A percentile compares a stretch with the other conserved stretches of the same genome.
Conservation (phyloP, 2,113 vertebrate species). For the Colossoma macropomum region DNA sequence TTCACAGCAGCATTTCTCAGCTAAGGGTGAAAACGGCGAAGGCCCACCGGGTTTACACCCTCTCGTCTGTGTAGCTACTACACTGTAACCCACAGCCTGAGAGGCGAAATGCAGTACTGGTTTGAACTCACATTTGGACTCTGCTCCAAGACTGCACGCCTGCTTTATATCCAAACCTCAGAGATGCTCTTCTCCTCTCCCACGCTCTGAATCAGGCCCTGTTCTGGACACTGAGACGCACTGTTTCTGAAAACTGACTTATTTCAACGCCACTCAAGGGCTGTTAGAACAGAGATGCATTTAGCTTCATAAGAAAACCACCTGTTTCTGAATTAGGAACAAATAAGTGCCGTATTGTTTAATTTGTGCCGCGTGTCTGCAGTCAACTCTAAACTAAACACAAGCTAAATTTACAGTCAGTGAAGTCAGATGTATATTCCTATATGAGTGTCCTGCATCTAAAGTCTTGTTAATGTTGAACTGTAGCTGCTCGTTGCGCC, state of each 20-base stretch:
- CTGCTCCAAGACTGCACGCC: conserved; percentile 4
- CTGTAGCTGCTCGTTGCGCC: not conserved
- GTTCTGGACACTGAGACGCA: not conserved
- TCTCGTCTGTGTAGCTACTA: not conserved
- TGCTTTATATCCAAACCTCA: not conserved
- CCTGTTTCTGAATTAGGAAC: too few relatives aligned
- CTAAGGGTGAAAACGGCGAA: not conserved
- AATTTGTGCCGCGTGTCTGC: not conserved
- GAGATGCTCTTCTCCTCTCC: not conserved
- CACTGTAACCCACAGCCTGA: not conserved
- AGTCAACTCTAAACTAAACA: not conserved
- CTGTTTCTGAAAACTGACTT: not conserved
- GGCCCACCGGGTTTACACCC: not conserved
- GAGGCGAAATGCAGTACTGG: not conserved
- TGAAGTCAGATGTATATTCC: not conserved
- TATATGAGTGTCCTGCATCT: not conserved
- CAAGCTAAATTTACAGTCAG: not conserved
- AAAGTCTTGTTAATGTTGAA: not conserved
- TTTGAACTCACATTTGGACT: not conserved
- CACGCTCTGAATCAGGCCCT: not conserved
- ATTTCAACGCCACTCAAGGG: not conserved
- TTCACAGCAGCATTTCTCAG: not conserved
- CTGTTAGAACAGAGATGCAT: not conserved
- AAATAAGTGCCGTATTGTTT: not conserved
- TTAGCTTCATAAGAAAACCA: not conserved